Percentiles rank a stretch among this genome's conserved stretches.
Evolutionary conservation across 2,797 vertebrate genomes (phyloP).

Genomic region (Oryzias dopingdopingensis): DNA sequence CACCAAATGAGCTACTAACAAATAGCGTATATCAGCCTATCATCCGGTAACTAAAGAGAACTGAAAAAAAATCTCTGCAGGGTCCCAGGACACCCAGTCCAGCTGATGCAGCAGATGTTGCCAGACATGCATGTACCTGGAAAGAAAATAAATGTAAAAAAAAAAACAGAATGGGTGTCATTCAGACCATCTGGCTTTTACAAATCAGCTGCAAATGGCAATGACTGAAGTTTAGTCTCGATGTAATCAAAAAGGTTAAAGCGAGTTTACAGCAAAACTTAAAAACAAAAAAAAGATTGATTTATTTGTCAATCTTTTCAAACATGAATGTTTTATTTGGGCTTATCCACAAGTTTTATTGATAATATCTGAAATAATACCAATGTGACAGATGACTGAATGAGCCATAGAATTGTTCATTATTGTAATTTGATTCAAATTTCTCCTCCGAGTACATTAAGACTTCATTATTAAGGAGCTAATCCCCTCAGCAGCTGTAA

Average conservation of each 20-base stretch:
- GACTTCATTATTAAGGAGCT: slow-evolving; percentile 6
- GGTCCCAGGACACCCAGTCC: slow-evolving; percentile 35
- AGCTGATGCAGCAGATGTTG: slow-evolving; percentile 63
- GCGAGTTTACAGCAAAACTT: slow-evolving; percentile 1
- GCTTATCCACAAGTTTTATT: slow-evolving; percentile 18
- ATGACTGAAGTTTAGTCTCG: slow-evolving; percentile 25
- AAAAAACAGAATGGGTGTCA: slow-evolving; percentile 35
- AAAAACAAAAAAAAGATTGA: background rate
- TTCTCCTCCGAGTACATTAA: slow-evolving; percentile 4
- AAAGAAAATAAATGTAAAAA: background rate
- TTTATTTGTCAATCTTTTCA: slow-evolving; percentile 24
- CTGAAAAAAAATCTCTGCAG: slow-evolving; percentile 27
- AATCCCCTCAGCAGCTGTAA: slow-evolving; percentile 8
- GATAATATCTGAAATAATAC: slow-evolving; percentile 19
- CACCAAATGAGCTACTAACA: slow-evolving; percentile 46
- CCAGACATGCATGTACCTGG: slow-evolving; percentile 40
- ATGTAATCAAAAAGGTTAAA: slow-evolving; percentile 8
- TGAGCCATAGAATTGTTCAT: slow-evolving; percentile 14
- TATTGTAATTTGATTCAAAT: slow-evolving; percentile 9
- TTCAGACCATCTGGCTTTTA: slow-evolving; percentile 46
- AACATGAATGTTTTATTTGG: slow-evolving; percentile 3
- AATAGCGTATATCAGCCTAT: slow-evolving; percentile 38
- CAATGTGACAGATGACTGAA: slow-evolving; percentile 14
- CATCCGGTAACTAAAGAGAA: slow-evolving; percentile 42
- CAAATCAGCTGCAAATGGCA: slow-evolving; percentile 34